These are phyloP conservation scores for Diorhabda carinulata DNA, from an alignment of 1,140 invertebrate genomes.

Conservation along the genomic window DNA sequence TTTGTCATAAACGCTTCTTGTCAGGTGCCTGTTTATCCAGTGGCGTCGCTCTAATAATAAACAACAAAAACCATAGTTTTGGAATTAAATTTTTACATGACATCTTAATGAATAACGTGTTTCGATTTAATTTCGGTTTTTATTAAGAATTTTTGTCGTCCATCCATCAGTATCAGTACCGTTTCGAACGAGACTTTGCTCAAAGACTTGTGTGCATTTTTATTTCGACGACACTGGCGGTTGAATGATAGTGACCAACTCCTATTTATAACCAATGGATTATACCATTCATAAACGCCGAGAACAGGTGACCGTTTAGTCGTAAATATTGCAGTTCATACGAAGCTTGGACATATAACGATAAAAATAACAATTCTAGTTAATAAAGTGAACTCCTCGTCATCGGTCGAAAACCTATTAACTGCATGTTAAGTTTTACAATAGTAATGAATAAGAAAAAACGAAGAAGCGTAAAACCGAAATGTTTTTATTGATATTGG, in stretches of 20 bases:
- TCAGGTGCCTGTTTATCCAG: slow-evolving; percentile 25
- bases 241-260: slow-evolving; percentile 12
- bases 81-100: not conserved
- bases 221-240: not conserved
- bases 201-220: not conserved
- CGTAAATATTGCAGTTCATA: slow-evolving; percentile 30
- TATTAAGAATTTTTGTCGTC: not conserved
- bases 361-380: slow-evolving; percentile 32
- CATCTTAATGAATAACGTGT: not conserved
- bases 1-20: slow-evolving; percentile 27
- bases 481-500: no score
- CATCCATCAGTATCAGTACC: not conserved
- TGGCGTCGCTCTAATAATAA: slow-evolving; percentile 12
- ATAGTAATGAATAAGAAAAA: slow-evolving; percentile 19
- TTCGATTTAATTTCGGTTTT: not conserved
- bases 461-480: not conserved
- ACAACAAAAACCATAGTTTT: not conserved
- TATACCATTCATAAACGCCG: slow-evolving; percentile 24
- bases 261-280: slow-evolving; percentile 20
- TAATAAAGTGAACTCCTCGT: slow-evolving; percentile 29
- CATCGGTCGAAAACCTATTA: slow-evolving; percentile 23
- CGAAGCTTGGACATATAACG: slow-evolving; percentile 25
- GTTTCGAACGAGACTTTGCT: not conserved
- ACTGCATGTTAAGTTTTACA: slow-evolving; percentile 7
- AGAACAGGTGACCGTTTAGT: slow-evolving; percentile 25